phyloP scores from a whole-genome alignment of 1,140 invertebrate species.

The Gyrodactylus salaris region DNA sequence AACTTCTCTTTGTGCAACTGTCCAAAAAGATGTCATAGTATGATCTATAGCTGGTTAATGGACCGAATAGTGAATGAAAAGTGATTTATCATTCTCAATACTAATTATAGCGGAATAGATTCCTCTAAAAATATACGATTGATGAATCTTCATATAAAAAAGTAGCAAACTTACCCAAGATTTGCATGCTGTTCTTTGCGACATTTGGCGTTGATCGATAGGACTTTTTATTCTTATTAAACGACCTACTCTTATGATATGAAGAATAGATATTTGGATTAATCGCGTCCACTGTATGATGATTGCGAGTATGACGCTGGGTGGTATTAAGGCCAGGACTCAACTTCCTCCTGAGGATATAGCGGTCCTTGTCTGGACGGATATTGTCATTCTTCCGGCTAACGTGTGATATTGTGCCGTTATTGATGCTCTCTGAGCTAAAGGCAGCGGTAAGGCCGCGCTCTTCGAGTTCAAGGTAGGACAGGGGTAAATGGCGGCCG shows the following conservation, averaged over 20 bases:
- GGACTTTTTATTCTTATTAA: neutral
- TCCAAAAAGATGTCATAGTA: too few relatives aligned
- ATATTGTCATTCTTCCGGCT: neutral
- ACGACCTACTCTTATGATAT: neutral
- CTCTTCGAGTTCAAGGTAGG: neutral
- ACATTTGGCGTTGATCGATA: neutral
- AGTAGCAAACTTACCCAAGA: too few relatives aligned
- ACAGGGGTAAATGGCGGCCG: neutral
- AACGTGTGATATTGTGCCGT: neutral
- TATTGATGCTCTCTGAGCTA: neutral
- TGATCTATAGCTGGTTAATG: too few relatives aligned
- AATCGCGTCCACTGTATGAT: neutral
- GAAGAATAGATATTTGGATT: neutral
- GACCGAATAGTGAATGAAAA: too few relatives aligned
- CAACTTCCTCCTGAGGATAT: neutral
- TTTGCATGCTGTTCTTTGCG: neutral
- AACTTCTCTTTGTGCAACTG: too few relatives aligned
- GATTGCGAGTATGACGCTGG: neutral
- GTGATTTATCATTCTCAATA: too few relatives aligned
- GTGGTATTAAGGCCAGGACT: neutral
- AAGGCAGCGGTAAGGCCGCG: neutral
- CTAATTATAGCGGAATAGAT: too few relatives aligned
- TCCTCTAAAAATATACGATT: too few relatives aligned
- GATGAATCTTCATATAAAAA: too few relatives aligned
- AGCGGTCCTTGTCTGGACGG: neutral